phyloP scores from a whole-genome alignment of 2,888 invertebrate genomes.

The Platycheirus albimanus region DNA sequence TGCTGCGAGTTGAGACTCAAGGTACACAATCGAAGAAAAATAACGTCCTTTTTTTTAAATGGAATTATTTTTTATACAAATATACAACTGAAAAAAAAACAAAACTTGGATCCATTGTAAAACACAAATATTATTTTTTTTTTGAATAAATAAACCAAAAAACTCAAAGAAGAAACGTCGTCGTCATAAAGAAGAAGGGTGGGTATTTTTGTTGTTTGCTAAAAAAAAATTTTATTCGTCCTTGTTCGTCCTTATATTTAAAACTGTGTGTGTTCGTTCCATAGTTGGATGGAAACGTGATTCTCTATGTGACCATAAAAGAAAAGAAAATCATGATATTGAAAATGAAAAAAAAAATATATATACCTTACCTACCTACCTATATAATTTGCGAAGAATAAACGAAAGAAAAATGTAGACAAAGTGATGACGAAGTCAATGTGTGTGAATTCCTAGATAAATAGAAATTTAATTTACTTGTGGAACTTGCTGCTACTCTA shows the following conservation, averaged over 20 bases:
- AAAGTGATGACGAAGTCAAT: conserved; percentile 63
- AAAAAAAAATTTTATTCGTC: background rate
- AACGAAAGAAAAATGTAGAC: conserved; percentile 12
- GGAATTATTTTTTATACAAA: conserved; percentile 48
- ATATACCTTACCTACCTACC: too few relatives aligned
- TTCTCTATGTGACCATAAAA: too few relatives aligned
- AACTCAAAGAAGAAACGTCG: background rate
- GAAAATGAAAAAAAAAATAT: too few relatives aligned
- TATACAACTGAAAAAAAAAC: background rate
- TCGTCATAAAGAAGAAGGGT: conserved; percentile 43
- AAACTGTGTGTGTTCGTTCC: too few relatives aligned
- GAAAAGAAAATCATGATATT: too few relatives aligned
- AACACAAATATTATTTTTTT: too few relatives aligned
- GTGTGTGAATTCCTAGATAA: conserved; percentile 29
- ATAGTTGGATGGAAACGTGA: too few relatives aligned
- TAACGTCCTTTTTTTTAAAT: conserved; percentile 54
- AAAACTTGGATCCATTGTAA: background rate
- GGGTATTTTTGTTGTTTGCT: conserved; percentile 37
- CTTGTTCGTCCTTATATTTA: conserved; percentile 12
- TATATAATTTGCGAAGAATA: background rate
- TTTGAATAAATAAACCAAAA: background rate
- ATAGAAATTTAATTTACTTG: background rate
- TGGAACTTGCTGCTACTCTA: background rate
- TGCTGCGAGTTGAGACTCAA: background rate
- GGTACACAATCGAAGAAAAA: background rate